A percentile compares a stretch with the other conserved stretches of the same genome.
These are phyloP conservation scores for Teleogryllus oceanicus DNA, from an alignment of 2,888 invertebrate genomes.

Conservation along the genomic window DNA sequence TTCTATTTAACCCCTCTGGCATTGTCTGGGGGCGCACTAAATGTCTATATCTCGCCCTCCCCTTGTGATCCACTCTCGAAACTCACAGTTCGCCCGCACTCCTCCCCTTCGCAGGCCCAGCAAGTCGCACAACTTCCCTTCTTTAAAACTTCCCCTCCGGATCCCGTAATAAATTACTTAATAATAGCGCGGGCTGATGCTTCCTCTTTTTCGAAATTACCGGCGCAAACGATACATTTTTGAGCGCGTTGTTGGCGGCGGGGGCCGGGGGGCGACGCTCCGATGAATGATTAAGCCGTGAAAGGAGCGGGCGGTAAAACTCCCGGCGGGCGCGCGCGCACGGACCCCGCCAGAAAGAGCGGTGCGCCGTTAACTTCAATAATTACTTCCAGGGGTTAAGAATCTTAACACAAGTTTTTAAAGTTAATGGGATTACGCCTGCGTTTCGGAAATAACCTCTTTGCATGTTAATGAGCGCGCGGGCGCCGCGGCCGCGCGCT, in stretches of 20 bases:
- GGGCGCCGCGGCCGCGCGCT: background rate
- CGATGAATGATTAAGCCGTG: constrained; percentile 2
- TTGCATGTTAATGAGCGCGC: background rate
- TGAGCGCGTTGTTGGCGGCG: background rate
- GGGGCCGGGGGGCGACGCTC: background rate
- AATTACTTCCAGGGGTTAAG: constrained; percentile 10
- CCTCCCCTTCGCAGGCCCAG: too few relatives aligned
- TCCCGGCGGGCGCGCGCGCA: background rate
- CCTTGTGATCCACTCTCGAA: too few relatives aligned
- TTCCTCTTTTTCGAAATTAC: background rate
- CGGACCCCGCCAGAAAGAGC: background rate
- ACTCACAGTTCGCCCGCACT: too few relatives aligned
- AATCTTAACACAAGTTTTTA: constrained; percentile 10
- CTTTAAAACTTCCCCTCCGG: background rate
- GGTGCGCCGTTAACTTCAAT: background rate
- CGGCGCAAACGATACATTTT: background rate
- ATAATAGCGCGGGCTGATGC: background rate
- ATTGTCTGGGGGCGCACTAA: too few relatives aligned
- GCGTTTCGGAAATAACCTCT: constrained; percentile 1
- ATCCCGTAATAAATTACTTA: background rate
- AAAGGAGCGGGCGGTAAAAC: background rate
- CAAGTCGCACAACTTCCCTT: background rate
- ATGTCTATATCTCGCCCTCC: too few relatives aligned
- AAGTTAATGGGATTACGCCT: background rate
- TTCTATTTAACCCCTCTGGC: too few relatives aligned